Conservation (phyloP, 2,888 invertebrate genomes). For the Scaeva pyrastri region DNA sequence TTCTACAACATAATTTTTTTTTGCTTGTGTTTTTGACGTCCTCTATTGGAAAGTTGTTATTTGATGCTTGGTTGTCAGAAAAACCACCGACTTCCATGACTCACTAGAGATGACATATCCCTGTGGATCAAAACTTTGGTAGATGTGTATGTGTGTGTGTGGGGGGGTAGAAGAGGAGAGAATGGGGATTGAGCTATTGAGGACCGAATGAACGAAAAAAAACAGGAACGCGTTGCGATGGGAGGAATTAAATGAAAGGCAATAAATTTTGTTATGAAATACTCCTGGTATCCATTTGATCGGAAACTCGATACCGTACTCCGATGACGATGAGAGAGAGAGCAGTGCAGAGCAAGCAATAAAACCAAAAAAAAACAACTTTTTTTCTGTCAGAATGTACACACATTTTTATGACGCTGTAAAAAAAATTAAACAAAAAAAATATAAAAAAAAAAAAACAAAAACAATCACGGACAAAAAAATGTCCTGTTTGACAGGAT, state of each 20-base stretch:
- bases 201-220: no score
- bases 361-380: slow-evolving; percentile 19
- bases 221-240: slow-evolving; percentile 15
- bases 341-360: slow-evolving; percentile 40
- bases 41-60: slow-evolving; percentile 48
- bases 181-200: no score
- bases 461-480: slow-evolving; percentile 39
- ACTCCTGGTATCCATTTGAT: slow-evolving; percentile 71
- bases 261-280: slow-evolving; percentile 74
- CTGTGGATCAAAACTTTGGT: slow-evolving; percentile 33
- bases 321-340: slow-evolving; percentile 48
- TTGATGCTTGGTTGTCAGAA: slow-evolving; percentile 60
- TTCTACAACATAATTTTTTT: slow-evolving; percentile 8
- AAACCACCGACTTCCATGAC: slow-evolving; percentile 39
- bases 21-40: slow-evolving; percentile 36
- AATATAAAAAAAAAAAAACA: not conserved
- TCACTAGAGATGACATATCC: slow-evolving; percentile 45
- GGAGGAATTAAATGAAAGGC: slow-evolving; percentile 71
- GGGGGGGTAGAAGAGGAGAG: not conserved
- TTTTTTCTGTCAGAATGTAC: slow-evolving; percentile 39
- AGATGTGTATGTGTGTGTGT: not conserved
- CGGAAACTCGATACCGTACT: slow-evolving; percentile 63
- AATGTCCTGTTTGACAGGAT: slow-evolving; percentile 53
- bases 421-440: no score
- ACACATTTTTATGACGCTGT: slow-evolving; percentile 40